These are phyloP conservation scores for Actinia equina DNA, from an alignment of 64 coral and sea anemone species.

Conservation along the genomic window DNA sequence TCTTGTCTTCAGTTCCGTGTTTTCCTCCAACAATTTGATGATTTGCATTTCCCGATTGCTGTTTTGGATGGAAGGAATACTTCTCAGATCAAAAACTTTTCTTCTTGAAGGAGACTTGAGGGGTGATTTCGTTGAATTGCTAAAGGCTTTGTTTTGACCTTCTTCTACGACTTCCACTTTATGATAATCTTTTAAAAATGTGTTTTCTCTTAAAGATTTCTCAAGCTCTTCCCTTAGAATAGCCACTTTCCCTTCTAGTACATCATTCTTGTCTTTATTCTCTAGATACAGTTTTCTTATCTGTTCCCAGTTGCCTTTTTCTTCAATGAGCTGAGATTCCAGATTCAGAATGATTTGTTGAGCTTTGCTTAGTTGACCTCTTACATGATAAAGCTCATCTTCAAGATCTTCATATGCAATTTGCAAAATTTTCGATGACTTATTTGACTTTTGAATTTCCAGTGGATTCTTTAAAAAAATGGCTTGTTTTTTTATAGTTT, in stretches of 20 bases:
- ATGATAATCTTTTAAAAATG: constrained; percentile 31
- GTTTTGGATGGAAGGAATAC: constrained; percentile 40
- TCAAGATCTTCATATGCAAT: constrained; percentile 68
- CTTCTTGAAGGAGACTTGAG: constrained; percentile 11
- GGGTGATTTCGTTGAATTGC: constrained; percentile 3
- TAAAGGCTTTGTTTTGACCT: neutral
- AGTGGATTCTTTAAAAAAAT: neutral
- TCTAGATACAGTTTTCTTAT: constrained; percentile 70
- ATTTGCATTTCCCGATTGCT: constrained; percentile 50
- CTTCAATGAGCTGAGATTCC: constrained; percentile 68
- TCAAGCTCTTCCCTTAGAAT: constrained; percentile 74
- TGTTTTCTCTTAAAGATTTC: constrained; percentile 68
- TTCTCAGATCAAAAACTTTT: constrained; percentile 69
- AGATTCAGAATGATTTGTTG: constrained; percentile 68
- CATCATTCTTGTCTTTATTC: constrained; percentile 74
- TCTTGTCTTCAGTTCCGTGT: constrained; percentile 67
- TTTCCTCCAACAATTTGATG: constrained; percentile 76
- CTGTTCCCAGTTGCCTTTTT: constrained; percentile 78
- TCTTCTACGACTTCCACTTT: constrained; percentile 19
- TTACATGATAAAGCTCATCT: constrained; percentile 75
- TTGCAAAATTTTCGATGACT: neutral
- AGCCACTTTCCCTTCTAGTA: constrained; percentile 77
- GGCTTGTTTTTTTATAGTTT: neutral
- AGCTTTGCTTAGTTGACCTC: constrained; percentile 64
- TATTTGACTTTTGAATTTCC: neutral